Evolutionary conservation across 2,888 invertebrate genomes (phyloP).

Genomic region (Thymelicus sylvestris): DNA sequence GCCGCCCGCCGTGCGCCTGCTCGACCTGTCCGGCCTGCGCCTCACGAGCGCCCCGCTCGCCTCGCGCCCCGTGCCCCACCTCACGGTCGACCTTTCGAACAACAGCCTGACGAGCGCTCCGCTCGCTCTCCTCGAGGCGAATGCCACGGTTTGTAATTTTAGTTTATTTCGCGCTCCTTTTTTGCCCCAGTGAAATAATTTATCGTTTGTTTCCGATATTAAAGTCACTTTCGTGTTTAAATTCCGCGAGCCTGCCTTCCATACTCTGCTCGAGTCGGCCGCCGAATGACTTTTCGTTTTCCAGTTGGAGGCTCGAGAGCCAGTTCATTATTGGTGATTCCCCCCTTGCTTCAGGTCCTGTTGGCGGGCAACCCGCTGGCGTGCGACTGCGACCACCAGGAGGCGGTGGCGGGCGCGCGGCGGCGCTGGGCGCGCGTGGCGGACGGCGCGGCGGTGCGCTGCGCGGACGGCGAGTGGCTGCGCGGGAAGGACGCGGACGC

Average conservation of each 20-base stretch:
- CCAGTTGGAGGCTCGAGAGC: too few species aligned
- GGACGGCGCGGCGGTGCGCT: constrained; percentile 44
- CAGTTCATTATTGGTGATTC: too few species aligned
- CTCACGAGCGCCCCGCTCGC: constrained; percentile 37
- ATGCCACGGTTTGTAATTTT: constrained; percentile 8
- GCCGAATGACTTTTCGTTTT: too few species aligned
- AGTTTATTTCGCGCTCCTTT: neutral
- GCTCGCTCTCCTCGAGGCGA: constrained; percentile 27
- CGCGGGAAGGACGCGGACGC: constrained; percentile 34
- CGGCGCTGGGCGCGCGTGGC: constrained; percentile 20
- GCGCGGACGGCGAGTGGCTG: constrained; percentile 40
- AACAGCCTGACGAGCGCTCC: constrained; percentile 44
- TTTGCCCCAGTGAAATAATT: too few species aligned
- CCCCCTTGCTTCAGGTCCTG: too few species aligned
- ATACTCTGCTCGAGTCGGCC: too few species aligned
- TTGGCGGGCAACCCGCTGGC: constrained; percentile 27
- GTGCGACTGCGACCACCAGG: constrained; percentile 9
- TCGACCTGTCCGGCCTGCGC: constrained; percentile 43
- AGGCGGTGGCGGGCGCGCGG: constrained; percentile 36
- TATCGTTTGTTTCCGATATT: too few species aligned
- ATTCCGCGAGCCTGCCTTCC: too few species aligned
- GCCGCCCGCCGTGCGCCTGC: constrained; percentile 22
- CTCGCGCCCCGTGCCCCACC: constrained; percentile 8
- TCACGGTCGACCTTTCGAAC: constrained; percentile 42
- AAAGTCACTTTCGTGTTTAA: too few species aligned